Conservation (phyloP, 2,888 invertebrate genomes). For the Andrena marginata region DNA sequence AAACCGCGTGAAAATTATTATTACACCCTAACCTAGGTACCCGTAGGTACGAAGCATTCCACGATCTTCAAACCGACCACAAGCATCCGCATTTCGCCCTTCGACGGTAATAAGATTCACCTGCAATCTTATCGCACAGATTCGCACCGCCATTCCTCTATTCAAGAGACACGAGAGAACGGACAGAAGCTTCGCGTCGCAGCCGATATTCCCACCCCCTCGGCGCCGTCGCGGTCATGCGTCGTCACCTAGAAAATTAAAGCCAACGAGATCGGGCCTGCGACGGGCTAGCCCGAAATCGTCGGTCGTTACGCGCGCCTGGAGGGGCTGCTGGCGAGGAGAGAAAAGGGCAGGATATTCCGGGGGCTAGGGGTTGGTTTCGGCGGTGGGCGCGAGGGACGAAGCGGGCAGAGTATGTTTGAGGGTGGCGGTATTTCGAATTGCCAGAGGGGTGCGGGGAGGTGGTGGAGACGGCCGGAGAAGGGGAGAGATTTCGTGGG, state of each 20-base stretch:
- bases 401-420: conserved; percentile 56
- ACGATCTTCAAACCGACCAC: background rate
- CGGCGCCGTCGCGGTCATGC: conserved; percentile 33
- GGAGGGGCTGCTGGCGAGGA: conserved; percentile 59
- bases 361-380: conserved; percentile 13
- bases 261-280: conserved; percentile 61
- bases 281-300: conserved; percentile 57
- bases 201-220: conserved; percentile 42
- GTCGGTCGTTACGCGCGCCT: conserved; percentile 61
- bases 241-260: conserved; percentile 70
- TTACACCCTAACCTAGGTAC: too few relatives aligned
- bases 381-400: conserved; percentile 32
- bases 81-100: background rate
- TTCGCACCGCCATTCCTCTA: conserved; percentile 23
- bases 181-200: background rate
- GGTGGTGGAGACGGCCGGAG: conserved; percentile 12
- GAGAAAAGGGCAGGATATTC: conserved; percentile 54
- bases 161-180: background rate
- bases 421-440: conserved; percentile 71
- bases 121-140: background rate
- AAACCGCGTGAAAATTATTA: background rate
- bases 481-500: conserved; percentile 60
- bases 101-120: background rate
- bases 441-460: conserved; percentile 49
- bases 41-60: too few relatives aligned